Conservation (phyloP, 2,797 vertebrate species). For the Acanthiza pusilla region DNA sequence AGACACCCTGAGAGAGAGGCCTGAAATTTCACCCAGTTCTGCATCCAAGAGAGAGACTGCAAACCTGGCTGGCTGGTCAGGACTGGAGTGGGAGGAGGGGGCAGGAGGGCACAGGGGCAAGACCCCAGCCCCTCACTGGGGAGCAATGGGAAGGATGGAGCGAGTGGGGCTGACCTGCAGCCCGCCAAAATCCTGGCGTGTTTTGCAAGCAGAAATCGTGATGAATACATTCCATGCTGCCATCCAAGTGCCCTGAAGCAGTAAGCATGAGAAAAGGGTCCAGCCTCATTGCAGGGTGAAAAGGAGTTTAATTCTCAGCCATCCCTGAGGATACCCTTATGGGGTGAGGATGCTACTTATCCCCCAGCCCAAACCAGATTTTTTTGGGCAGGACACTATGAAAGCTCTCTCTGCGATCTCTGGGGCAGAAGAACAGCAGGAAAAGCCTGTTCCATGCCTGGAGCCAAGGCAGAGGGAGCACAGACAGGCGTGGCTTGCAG, state of each 20-base stretch:
- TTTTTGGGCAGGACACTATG: background rate
- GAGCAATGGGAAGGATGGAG: accelerated
- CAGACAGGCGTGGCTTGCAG: background rate
- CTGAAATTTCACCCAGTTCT: background rate
- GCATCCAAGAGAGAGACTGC: background rate
- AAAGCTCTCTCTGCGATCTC: background rate
- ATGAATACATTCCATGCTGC: accelerated
- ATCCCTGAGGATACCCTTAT: background rate
- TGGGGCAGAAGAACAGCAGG: background rate
- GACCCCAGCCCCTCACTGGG: accelerated
- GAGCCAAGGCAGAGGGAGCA: background rate
- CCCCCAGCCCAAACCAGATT: background rate
- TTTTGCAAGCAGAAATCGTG: background rate
- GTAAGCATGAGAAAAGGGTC: background rate
- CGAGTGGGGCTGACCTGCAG: background rate
- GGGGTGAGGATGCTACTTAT: background rate
- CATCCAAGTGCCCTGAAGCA: background rate
- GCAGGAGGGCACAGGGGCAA: accelerated
- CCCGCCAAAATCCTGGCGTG: background rate
- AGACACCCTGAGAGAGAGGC: background rate
- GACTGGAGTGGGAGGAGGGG: background rate
- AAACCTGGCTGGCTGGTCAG: background rate
- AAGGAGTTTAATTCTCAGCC: background rate
- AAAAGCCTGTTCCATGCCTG: conserved; percentile 5
- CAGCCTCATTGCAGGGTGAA: background rate